A percentile compares a stretch with the other conserved stretches of the same genome.
These are phyloP conservation scores for Lacerta viridis DNA, from an alignment of 2,797 vertebrate species.

Conservation along the genomic window DNA sequence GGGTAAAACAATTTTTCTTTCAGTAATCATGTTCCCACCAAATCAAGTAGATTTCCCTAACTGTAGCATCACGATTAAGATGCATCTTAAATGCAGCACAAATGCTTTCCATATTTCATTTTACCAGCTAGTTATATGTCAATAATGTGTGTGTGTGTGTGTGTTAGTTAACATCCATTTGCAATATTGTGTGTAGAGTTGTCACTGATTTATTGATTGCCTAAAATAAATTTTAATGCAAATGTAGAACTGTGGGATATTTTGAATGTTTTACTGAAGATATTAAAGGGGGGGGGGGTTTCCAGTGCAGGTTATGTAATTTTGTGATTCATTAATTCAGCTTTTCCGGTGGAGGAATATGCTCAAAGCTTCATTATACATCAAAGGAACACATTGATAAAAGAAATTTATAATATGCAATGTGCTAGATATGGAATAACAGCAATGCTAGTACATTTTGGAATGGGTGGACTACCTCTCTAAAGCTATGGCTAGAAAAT, in stretches of 20 bases:
- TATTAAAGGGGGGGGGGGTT: background rate
- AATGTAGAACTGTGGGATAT: background rate
- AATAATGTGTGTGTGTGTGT: too few species aligned
- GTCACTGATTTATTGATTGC: too few species aligned
- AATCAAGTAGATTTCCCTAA: too few species aligned
- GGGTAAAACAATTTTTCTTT: too few species aligned
- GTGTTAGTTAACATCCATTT: too few species aligned
- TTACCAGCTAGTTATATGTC: too few species aligned
- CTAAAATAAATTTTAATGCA: background rate
- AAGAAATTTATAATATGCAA: background rate
- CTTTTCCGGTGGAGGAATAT: slow-evolving; percentile 29
- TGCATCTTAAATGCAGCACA: too few species aligned
- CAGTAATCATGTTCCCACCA: too few species aligned
- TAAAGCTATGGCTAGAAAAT: background rate
- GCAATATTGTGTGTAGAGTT: too few species aligned
- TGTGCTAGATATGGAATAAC: background rate
- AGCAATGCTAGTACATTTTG: slow-evolving; percentile 9
- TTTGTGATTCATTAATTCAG: slow-evolving; percentile 33
- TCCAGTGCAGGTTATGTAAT: background rate
- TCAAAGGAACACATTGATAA: slow-evolving; percentile 20
- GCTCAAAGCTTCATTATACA: slow-evolving; percentile 33
- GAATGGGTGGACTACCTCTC: background rate
- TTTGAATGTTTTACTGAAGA: background rate
- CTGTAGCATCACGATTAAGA: too few species aligned
- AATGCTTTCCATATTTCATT: too few species aligned